These are phyloP conservation scores for Leptobrachium leishanense DNA, from an alignment of 2,113 vertebrate species.

Conservation along the genomic window DNA sequence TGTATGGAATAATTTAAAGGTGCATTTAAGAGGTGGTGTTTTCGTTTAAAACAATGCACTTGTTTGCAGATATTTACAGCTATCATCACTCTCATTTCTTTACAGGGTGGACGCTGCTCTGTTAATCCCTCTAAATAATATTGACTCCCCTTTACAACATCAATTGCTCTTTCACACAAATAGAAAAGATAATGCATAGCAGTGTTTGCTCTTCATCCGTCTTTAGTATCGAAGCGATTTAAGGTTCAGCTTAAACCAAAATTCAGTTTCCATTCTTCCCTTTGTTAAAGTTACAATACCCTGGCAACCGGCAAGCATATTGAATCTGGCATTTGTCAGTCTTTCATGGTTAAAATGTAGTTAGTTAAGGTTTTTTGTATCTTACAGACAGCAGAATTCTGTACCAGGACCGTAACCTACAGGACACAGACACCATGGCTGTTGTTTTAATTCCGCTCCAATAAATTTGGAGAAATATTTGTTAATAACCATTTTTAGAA, in stretches of 20 bases:
- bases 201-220: background rate
- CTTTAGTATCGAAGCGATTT: background rate
- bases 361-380: too few species aligned
- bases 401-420: too few species aligned
- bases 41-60: conserved; percentile 27
- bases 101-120: background rate
- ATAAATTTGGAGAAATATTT: background rate
- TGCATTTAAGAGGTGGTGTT: background rate
- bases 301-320: background rate
- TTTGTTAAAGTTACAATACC: background rate
- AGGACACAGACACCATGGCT: too few species aligned
- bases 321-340: background rate
- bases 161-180: conserved; percentile 10
- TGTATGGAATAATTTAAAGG: background rate
- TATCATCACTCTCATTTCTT: conserved; percentile 23
- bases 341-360: too few species aligned
- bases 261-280: too few species aligned
- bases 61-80: conserved; percentile 38
- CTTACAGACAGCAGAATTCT: too few species aligned
- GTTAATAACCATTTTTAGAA: conserved; percentile 3
- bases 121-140: conserved; percentile 1
- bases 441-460: background rate
- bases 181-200: background rate
- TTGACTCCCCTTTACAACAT: conserved; percentile 17
- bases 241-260: background rate